phyloP scores from a whole-genome alignment of 2,113 vertebrate genomes.

The Neolamprologus kungweensis region DNA sequence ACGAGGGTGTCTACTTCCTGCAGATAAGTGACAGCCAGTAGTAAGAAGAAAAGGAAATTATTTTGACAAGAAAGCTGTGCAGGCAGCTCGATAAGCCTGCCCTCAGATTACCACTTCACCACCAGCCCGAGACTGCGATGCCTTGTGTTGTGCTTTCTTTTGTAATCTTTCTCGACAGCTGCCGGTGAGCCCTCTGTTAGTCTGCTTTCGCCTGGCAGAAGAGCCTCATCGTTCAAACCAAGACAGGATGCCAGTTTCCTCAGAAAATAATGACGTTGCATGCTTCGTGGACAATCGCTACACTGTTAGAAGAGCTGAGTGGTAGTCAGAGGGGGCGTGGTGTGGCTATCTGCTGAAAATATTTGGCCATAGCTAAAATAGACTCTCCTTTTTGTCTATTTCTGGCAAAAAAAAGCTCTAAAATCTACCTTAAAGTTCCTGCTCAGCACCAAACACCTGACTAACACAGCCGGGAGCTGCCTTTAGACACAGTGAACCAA shows the following conservation, averaged over 20 bases:
- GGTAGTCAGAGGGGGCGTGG: not conserved
- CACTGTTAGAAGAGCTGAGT: not conserved
- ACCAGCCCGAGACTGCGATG: not conserved
- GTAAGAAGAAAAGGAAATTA: conserved; percentile 9
- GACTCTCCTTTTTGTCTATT: not conserved
- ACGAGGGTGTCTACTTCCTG: conserved; percentile 57
- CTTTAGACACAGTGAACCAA: not conserved
- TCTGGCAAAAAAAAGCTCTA: not conserved
- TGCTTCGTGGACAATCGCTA: not conserved
- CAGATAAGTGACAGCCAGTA: conserved; percentile 40
- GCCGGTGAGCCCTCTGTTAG: not conserved
- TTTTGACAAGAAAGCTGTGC: conserved; percentile 19
- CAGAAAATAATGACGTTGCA: conserved; percentile 17
- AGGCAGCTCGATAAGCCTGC: conserved; percentile 20
- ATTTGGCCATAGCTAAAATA: not conserved
- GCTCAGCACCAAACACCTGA: not conserved
- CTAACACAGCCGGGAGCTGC: not conserved
- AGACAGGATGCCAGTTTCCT: not conserved
- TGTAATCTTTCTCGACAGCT: not conserved
- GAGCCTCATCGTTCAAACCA: not conserved
- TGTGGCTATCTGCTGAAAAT: not conserved
- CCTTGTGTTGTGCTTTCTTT: not conserved
- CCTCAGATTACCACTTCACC: not conserved
- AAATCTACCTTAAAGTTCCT: not conserved
- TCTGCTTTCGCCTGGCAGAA: not conserved